These are phyloP conservation scores for Siniperca scherzeri DNA, from an alignment of 2,797 vertebrate genomes.

Conservation along the genomic window DNA sequence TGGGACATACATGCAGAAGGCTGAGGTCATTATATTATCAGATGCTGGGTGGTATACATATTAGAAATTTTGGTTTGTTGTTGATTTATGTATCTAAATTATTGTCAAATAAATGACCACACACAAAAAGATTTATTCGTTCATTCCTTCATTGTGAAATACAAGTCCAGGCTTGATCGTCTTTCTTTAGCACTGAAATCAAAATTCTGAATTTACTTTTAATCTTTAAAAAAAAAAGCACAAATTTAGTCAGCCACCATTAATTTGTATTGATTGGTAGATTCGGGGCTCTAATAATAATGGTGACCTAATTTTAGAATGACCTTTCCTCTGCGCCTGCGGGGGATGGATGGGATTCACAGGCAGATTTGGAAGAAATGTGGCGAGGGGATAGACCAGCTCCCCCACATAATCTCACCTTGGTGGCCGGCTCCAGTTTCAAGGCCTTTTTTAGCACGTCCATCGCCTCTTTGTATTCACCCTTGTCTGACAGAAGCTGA, in stretches of 20 bases:
- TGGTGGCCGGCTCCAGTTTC: constrained; percentile 90
- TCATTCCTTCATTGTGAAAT: background rate
- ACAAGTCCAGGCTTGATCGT: background rate
- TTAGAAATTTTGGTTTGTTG: background rate
- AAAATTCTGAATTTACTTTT: background rate
- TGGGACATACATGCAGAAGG: background rate
- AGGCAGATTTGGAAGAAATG: constrained; percentile 25
- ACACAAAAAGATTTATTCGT: background rate
- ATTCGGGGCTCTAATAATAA: background rate
- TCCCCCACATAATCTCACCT: constrained; percentile 82
- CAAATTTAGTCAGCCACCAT: constrained; percentile 1
- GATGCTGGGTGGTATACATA: background rate
- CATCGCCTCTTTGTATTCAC: constrained; percentile 87
- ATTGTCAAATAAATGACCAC: background rate
- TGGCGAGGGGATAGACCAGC: constrained; percentile 4
- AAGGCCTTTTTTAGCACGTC: constrained; percentile 87
- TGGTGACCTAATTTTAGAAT: constrained; percentile 10
- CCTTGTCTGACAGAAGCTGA: constrained; percentile 89
- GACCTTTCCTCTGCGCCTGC: constrained; percentile 33
- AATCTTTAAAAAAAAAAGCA: background rate
- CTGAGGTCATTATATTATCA: background rate
- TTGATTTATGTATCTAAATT: background rate
- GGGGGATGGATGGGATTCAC: constrained; percentile 20
- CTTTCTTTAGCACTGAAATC: background rate
- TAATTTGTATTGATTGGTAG: background rate